Evolutionary conservation across 2,888 invertebrate genomes (phyloP), one percentile per base, ranked within the genome.

Genomic region (Tenthredo scrophulariae): DNA sequence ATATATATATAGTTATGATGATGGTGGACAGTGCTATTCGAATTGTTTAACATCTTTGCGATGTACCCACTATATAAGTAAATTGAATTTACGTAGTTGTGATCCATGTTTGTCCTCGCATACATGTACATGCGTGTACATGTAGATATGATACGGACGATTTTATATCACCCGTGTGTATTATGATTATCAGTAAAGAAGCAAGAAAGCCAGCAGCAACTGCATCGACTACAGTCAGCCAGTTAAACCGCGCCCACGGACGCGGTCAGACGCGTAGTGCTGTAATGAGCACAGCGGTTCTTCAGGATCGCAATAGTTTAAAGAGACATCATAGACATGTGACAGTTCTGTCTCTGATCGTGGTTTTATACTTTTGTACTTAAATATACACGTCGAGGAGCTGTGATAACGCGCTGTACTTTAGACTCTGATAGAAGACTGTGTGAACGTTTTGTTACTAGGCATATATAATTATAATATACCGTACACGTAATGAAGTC

Each of bases 241-340:
- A 85, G 85, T 85, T 70, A 82, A 50, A 72, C 85, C 82, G 85
- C 85, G 72, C 72, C 82, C 80, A 79, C 67, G 65, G 70, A 70
- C 70, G 85, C 70, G 85, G 67, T 65, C 72, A 80, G 85, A 82
- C 67, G 82, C 80, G 85, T 29, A 65, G 67, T 70, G 83, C 46
- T 65, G 67, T 9, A 43, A 83, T 46, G n/a, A 65, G 83, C 62
- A 65, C 65, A 67, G 67, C 65, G 67, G 33, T 15, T 46, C 46
- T 43, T 83, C 4, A 65, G 9, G 13, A 67, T 82, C 43, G 40
- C 43, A 18, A 43, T 13, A 43, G n/a, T 22, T 13, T 22, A 22
- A 43, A 83, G 43, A 22, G 46, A 67, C 65, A 67, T 46, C 10
- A n/a, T n/a, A 46, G 70, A 46, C 67, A 67, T 70, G 67, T 83